A percentile compares a stretch with the other conserved stretches of the same genome.
phyloP scores from a whole-genome alignment of 2,113 vertebrate species.

The Menura novaehollandiae region DNA sequence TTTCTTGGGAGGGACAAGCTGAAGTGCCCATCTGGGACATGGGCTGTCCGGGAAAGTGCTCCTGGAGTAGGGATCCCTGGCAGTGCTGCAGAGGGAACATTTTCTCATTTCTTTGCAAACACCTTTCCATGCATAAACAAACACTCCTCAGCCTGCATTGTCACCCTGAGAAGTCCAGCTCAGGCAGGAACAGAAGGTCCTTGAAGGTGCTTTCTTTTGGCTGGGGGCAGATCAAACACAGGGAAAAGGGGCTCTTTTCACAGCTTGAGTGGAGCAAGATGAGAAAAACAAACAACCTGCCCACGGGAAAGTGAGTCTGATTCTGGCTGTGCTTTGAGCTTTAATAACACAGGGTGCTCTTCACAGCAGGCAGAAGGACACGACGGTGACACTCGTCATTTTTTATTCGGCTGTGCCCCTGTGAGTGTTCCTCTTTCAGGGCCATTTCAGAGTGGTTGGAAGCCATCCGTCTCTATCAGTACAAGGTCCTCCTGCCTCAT shows the following conservation, averaged over 20 bases:
- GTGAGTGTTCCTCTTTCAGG: neutral
- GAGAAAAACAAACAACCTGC: conserved; percentile 34
- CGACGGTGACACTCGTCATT: rapidly evolving
- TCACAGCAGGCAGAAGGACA: neutral
- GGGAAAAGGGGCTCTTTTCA: neutral
- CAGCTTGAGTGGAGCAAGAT: neutral
- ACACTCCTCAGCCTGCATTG: neutral
- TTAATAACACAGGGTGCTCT: neutral
- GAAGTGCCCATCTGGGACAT: rapidly evolving
- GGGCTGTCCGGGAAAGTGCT: neutral
- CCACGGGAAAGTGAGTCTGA: neutral
- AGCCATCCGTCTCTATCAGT: neutral
- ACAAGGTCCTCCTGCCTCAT: neutral
- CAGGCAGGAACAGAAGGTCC: neutral
- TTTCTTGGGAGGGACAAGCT: neutral
- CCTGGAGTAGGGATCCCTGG: rapidly evolving
- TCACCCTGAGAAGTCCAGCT: neutral
- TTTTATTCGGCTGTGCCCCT: neutral
- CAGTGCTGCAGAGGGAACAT: neutral
- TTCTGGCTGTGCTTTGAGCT: neutral
- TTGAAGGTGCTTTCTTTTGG: neutral
- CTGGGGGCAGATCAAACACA: neutral
- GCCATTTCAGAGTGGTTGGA: neutral
- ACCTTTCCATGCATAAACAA: neutral
- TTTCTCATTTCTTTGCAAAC: neutral